Evolutionary conservation across 2,888 invertebrate genomes (phyloP).

Genomic region (Luperina nickerlii): DNA sequence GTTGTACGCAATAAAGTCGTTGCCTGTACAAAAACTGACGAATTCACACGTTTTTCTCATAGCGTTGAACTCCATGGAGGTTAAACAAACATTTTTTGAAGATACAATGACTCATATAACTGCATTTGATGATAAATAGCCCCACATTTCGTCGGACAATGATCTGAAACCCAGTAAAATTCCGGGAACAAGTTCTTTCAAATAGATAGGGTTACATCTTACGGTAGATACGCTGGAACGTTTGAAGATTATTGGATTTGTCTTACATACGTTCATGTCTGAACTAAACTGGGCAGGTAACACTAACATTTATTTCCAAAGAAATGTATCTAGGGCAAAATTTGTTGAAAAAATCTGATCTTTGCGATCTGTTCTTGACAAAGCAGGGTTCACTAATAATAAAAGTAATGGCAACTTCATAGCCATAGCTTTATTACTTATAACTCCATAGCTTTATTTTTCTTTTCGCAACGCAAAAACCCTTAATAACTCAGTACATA

Average conservation of each 20-base stretch:
- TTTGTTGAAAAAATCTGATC: neutral
- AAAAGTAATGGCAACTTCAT: neutral
- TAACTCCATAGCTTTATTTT: neutral
- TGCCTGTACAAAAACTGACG: constrained; percentile 27
- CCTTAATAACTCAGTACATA: constrained; percentile 4
- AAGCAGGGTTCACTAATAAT: neutral
- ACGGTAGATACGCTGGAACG: constrained; percentile 8
- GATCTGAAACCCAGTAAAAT: constrained; percentile 44
- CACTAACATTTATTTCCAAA: constrained; percentile 12
- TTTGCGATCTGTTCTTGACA: neutral
- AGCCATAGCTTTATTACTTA: neutral
- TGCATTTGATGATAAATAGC: constrained; percentile 59
- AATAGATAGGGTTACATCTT: constrained; percentile 28
- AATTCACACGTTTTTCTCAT: constrained; percentile 36
- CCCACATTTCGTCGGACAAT: constrained; percentile 45
- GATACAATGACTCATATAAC: constrained; percentile 69
- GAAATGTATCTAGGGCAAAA: neutral
- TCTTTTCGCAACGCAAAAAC: neutral
- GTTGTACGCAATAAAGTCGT: constrained; percentile 6
- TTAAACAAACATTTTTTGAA: constrained; percentile 72
- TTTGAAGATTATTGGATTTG: constrained; percentile 39
- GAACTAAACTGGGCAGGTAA: neutral
- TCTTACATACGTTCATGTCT: constrained; percentile 25
- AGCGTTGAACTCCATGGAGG: constrained; percentile 76
- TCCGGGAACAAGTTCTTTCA: constrained; percentile 34